These are phyloP conservation scores for Gastracanthus pulcherrimus DNA, from an alignment of 2,888 invertebrate species.

Conservation along the genomic window DNA sequence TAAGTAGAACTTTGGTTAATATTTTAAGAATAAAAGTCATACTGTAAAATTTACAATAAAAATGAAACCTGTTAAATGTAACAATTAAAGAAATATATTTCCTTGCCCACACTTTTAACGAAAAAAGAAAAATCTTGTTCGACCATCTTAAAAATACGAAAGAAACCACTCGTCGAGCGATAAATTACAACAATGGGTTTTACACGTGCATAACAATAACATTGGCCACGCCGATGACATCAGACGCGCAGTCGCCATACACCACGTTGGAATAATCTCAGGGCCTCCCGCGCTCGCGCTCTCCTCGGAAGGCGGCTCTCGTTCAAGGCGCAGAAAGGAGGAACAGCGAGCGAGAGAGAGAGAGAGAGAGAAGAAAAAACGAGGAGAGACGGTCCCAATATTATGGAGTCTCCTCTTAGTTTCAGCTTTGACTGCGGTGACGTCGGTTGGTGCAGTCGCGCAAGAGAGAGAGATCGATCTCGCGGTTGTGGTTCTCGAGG, in stretches of 20 bases:
- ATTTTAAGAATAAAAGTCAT: no score
- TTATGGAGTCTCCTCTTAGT: constrained; percentile 20
- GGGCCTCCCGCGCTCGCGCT: constrained; percentile 40
- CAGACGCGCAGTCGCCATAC: not conserved
- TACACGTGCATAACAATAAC: not conserved
- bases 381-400: constrained; percentile 36
- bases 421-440: not conserved
- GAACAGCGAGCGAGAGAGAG: constrained; percentile 12
- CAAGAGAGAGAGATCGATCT: no score
- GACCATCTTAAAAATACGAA: no score
- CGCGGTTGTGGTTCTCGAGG: not conserved
- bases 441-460: not conserved
- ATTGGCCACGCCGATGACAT: constrained; percentile 27
- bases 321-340: constrained; percentile 3
- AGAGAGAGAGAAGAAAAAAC: constrained; percentile 7
- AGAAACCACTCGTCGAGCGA: no score
- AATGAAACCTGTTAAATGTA: no score
- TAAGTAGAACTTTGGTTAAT: no score
- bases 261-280: constrained; percentile 39
- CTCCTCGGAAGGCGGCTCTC: constrained; percentile 20
- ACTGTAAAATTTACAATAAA: no score
- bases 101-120: no score
- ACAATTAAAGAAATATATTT: no score
- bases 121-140: no score
- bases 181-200: no score